phyloP scores from a whole-genome alignment of 2,888 invertebrate species.

The Hedya salicella region DNA sequence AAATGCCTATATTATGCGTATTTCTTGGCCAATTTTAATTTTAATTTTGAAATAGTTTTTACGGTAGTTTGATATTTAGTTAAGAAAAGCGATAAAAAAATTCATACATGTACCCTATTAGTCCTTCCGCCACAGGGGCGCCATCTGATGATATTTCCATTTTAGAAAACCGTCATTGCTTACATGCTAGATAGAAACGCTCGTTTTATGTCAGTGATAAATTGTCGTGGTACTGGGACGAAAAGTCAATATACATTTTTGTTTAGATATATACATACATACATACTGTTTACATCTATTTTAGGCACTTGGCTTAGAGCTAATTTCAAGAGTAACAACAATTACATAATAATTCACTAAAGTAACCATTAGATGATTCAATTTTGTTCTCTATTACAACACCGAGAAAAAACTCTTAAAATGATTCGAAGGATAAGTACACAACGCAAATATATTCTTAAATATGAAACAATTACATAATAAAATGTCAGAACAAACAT shows the following conservation, averaged over 20 bases:
- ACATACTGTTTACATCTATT: conserved; percentile 23
- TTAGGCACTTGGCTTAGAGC: conserved; percentile 36
- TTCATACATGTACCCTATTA: too few species aligned
- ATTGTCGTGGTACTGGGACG: too few species aligned
- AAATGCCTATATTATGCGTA: too few species aligned
- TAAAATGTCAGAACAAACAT: conserved; percentile 5
- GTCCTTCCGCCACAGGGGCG: too few species aligned
- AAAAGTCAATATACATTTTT: not conserved
- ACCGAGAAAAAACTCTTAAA: not conserved
- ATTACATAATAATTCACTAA: not conserved
- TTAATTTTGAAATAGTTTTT: too few species aligned
- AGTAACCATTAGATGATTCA: not conserved
- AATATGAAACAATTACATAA: conserved; percentile 9
- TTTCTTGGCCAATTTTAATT: too few species aligned
- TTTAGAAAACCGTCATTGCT: too few species aligned
- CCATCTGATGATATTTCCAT: too few species aligned
- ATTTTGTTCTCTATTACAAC: conserved; percentile 11
- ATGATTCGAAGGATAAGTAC: conserved; percentile 21
- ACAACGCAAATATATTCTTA: conserved; percentile 24
- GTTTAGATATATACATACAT: not conserved
- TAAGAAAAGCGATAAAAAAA: too few species aligned
- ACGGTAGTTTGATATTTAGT: too few species aligned
- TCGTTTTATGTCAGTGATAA: too few species aligned
- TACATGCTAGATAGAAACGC: too few species aligned
- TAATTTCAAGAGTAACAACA: conserved; percentile 11